These are phyloP conservation scores for Neocrepidodera transversa DNA, from an alignment of 2,888 invertebrate genomes.

Conservation along the genomic window DNA sequence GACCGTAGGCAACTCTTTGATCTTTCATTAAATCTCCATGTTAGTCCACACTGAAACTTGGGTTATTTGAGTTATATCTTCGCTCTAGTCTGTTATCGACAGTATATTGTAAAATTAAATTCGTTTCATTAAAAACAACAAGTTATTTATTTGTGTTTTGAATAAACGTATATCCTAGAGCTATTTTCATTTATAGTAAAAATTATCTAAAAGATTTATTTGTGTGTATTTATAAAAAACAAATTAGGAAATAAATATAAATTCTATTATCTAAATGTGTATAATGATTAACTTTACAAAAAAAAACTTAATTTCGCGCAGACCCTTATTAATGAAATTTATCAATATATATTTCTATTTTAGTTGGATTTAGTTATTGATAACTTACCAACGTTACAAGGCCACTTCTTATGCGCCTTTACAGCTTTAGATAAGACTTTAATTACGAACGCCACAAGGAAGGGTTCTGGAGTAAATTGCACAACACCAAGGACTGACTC, in stretches of 20 bases:
- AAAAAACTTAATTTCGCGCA: no score
- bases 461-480: constrained; percentile 91
- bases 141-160: no score
- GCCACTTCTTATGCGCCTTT: constrained; percentile 93
- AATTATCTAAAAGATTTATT: no score
- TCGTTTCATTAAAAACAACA: no score
- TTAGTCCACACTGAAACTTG: background rate
- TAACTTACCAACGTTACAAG: constrained; percentile 90
- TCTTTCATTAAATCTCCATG: constrained; percentile 4
- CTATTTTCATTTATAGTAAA: no score
- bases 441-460: constrained; percentile 89
- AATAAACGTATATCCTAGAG: no score
- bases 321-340: no score
- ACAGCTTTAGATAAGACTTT: constrained; percentile 89
- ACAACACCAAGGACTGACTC: constrained; percentile 94
- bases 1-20: constrained; percentile 12
- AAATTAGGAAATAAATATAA: no score
- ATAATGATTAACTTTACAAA: no score
- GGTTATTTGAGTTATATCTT: background rate
- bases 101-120: background rate
- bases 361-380: constrained; percentile 91
- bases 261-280: no score
- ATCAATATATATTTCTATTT: no score
- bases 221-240: no score
- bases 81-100: background rate